These are phyloP conservation scores for Gadopsis marmoratus DNA, from an alignment of 2,797 vertebrate genomes.

Conservation along the genomic window DNA sequence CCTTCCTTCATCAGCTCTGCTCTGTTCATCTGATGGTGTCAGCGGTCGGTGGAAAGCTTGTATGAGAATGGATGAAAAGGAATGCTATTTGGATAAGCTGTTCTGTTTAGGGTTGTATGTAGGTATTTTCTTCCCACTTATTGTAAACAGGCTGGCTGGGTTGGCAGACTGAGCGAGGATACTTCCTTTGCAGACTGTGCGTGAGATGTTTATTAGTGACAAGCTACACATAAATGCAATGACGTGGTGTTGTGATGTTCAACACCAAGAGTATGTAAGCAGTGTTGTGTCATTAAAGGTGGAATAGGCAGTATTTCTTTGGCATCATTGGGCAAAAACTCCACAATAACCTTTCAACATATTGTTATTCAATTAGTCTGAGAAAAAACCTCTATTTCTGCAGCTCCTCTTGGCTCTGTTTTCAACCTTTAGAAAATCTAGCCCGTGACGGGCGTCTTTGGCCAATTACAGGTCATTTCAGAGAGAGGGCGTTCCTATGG, in stretches of 20 bases:
- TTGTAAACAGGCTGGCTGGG: constrained; percentile 20
- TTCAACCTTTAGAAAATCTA: too few species aligned
- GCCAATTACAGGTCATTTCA: too few species aligned
- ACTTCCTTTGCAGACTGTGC: constrained; percentile 13
- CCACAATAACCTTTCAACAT: too few species aligned
- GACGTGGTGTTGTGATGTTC: not conserved
- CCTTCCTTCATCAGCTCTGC: constrained; percentile 62
- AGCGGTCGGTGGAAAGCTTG: constrained; percentile 54
- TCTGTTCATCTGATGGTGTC: constrained; percentile 74
- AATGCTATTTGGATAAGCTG: constrained; percentile 66
- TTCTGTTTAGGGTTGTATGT: constrained; percentile 32
- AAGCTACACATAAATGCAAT: not conserved
- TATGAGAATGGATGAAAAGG: constrained; percentile 64
- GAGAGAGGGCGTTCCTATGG: too few species aligned
- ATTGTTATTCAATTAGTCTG: too few species aligned
- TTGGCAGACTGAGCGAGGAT: constrained; percentile 11
- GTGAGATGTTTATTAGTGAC: constrained; percentile 4
- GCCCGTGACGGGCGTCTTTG: too few species aligned
- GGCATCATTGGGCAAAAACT: too few species aligned
- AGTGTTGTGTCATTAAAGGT: not conserved
- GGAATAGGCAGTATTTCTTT: too few species aligned
- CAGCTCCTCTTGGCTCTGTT: too few species aligned
- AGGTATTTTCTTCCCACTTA: constrained; percentile 20
- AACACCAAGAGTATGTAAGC: not conserved
- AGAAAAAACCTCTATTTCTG: too few species aligned